Base-by-base conservation (phyloP, 30 jellyfish, hydroid and myxozoan species). In the Nemopilema nomurai region DNA sequence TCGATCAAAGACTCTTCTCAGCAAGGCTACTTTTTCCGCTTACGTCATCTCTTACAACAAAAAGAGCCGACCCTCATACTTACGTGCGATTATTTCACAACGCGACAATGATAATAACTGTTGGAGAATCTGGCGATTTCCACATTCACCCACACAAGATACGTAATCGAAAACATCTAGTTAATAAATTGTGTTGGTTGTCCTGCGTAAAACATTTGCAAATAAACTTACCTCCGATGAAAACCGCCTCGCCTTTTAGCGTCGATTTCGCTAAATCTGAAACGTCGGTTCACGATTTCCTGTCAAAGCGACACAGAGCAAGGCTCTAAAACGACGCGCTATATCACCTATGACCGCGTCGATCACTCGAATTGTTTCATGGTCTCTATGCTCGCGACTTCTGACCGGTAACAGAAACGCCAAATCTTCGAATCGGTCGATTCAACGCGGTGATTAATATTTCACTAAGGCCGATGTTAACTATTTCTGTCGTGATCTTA, bases 241-340 rank as follows among this genome's bases (percentile, higher is more conserved):
- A 41, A 13, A 41, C 13, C 13, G 9, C 6, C 13, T 41, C 9
- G 57, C 57, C 13, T 13, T 41, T 41, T 3, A 41, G 57, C 57
- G 57, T 41, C 13, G 57, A 41, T 41, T 41, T 41, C 57, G 57
- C 16, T 49, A 66, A 73, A 73, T 73, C 69, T 32, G 28, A 31
- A 4, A 1, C 25, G 22, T 0, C 18, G 17, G 69, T 3, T 32
- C 83, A 30, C 24, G 69, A 73, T 31, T 73, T 73, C 83, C 83
- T 73, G 83, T 33, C 83, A 69, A 66, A 7, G 20, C 21, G 23
- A 73, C 20, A 73, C 50, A 73, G 32, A 73, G 69, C 22, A 19
- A 63, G 18, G 29, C 8, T 1, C 7, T 22, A 69, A 13, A 32
- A 30, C 20, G 49, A 73, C 22, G 83, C 21, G 57, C 9, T 13